phyloP scores from a whole-genome alignment of 2,113 vertebrate species.

The Podiceps cristatus region DNA sequence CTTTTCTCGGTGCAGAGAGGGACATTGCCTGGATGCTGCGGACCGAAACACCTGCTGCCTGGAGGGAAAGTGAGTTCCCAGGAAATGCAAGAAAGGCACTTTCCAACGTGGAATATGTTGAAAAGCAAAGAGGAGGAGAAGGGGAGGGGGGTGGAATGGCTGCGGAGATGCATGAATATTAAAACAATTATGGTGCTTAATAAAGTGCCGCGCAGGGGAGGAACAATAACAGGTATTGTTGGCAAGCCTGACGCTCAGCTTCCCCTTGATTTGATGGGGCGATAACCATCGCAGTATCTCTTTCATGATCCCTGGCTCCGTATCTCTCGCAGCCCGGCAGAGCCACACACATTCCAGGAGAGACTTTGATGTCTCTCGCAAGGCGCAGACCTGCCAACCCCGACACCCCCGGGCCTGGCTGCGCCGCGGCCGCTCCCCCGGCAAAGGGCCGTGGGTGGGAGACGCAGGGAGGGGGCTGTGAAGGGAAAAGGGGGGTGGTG shows the following conservation, averaged over 20 bases:
- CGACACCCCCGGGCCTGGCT: constrained; percentile 43
- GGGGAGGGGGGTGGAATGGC: not conserved
- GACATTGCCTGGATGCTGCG: not conserved
- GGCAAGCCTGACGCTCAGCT: constrained; percentile 48
- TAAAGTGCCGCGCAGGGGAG: constrained; percentile 52
- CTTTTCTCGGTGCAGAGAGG: not conserved
- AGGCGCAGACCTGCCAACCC: constrained; percentile 17
- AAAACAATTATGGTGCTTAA: constrained; percentile 67
- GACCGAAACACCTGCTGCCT: constrained; percentile 61
- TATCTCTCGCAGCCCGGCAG: constrained; percentile 19
- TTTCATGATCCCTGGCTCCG: constrained; percentile 47
- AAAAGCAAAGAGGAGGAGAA: constrained; percentile 50
- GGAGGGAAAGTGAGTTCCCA: constrained; percentile 35
- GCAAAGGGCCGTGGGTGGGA: not conserved
- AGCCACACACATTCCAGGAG: constrained; percentile 76
- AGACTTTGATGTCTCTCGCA: constrained; percentile 69
- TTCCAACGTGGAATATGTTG: constrained; percentile 62
- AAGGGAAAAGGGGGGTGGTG: fast-evolving
- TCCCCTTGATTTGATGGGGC: constrained; percentile 56
- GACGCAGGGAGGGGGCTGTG: not conserved
- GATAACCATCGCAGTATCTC: constrained; percentile 76
- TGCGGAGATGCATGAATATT: constrained; percentile 70
- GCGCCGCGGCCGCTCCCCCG: not conserved
- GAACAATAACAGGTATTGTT: constrained; percentile 77
- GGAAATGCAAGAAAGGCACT: constrained; percentile 70